Conservation (phyloP, 2,888 invertebrate genomes). For the Sarcophaga subvicina region DNA sequence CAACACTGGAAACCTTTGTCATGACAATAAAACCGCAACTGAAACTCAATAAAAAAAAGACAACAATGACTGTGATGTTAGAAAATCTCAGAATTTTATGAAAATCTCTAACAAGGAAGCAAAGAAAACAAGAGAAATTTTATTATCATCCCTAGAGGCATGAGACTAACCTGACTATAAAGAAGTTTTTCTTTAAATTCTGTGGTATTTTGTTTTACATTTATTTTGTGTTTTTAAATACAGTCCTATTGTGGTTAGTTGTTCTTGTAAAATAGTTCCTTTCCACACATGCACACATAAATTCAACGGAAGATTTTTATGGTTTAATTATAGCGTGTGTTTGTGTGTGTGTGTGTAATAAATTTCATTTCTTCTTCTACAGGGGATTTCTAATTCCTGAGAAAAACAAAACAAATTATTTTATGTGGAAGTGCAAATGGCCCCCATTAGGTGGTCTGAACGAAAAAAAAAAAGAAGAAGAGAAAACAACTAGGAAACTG, state of each 20-base stretch:
- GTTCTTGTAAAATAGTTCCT: neutral
- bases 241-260: too few relatives aligned
- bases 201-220: neutral
- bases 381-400: constrained; percentile 5
- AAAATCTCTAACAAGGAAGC: too few relatives aligned
- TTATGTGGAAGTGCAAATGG: neutral
- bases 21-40: neutral
- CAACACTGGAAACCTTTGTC: constrained; percentile 40
- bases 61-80: too few relatives aligned
- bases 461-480: neutral
- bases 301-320: constrained; percentile 20
- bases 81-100: too few relatives aligned
- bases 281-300: constrained; percentile 7
- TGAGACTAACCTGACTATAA: neutral
- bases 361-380: neutral
- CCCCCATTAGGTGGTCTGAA: constrained; percentile 9
- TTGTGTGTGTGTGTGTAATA: neutral
- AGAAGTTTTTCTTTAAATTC: neutral
- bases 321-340: constrained; percentile 8
- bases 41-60: too few relatives aligned
- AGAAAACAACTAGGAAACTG: neutral
- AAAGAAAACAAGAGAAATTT: too few relatives aligned
- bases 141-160: neutral
- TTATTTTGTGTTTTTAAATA: too few relatives aligned
- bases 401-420: constrained; percentile 41